A percentile compares a stretch with the other conserved stretches of the same genome.
phyloP scores from a whole-genome alignment of 2,797 vertebrate species.

The Cichlasoma orientale region DNA sequence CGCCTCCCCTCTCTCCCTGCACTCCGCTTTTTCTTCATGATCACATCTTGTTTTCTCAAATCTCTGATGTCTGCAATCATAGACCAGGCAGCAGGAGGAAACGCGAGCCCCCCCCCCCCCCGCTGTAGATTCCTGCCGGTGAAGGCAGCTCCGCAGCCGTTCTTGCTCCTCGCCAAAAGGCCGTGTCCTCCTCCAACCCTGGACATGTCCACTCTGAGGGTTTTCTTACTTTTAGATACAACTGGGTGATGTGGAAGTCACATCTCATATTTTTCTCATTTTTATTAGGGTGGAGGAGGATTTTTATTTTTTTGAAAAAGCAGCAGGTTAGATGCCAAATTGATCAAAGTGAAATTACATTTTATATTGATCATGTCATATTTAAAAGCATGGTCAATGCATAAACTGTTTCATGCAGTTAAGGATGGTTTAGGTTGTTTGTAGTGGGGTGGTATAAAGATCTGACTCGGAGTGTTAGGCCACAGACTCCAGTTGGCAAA shows the following conservation, averaged over 20 bases:
- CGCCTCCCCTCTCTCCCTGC: neutral
- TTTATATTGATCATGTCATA: too few species aligned
- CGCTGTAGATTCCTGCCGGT: neutral
- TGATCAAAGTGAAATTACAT: neutral
- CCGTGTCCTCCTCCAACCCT: neutral
- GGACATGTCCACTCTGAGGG: neutral
- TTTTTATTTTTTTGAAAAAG: neutral
- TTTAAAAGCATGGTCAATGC: too few species aligned
- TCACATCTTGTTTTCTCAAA: neutral
- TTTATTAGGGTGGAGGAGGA: neutral
- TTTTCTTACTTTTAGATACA: neutral
- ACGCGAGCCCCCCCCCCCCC: neutral
- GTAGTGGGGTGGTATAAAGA: too few species aligned
- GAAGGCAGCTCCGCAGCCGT: neutral
- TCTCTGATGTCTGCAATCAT: neutral
- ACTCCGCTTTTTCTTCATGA: accelerated
- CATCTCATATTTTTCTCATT: too few species aligned
- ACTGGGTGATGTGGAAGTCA: accelerated
- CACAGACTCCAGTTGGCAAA: too few species aligned
- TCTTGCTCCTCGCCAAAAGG: neutral
- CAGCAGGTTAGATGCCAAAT: neutral
- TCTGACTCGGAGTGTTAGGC: too few species aligned
- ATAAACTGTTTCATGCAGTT: too few species aligned
- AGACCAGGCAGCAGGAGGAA: conserved; percentile 2
- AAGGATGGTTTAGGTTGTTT: too few species aligned